Percentiles rank a stretch among this genome's conserved stretches.
phyloP scores from a whole-genome alignment of 1,140 invertebrate species.

The Druon quercuslanigerum region DNA sequence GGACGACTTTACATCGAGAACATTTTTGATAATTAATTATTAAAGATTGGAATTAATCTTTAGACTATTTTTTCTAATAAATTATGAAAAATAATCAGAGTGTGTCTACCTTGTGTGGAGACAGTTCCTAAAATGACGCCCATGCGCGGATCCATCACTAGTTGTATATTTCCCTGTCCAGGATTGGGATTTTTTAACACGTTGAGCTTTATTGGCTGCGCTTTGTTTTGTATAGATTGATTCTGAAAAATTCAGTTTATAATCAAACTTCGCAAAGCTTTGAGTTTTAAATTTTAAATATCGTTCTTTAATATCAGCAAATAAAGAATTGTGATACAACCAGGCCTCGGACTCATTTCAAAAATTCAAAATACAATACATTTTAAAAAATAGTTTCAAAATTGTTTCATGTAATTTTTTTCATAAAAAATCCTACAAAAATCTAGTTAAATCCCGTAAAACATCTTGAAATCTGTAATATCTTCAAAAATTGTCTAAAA shows the following conservation, averaged over 20 bases:
- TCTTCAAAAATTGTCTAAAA: too few relatives aligned
- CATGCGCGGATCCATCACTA: constrained; percentile 76
- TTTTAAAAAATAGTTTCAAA: too few relatives aligned
- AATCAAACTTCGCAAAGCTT: constrained; percentile 13
- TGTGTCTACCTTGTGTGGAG: constrained; percentile 62
- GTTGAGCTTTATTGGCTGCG: constrained; percentile 69
- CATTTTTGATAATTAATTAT: too few relatives aligned
- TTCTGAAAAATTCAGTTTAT: constrained; percentile 48
- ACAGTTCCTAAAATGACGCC: constrained; percentile 75
- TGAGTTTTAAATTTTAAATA: constrained; percentile 1
- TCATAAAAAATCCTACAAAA: too few relatives aligned
- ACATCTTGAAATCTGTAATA: too few relatives aligned
- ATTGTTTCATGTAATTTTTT: too few relatives aligned
- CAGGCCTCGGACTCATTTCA: too few relatives aligned
- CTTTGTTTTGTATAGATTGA: constrained; percentile 54
- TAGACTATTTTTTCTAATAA: neutral
- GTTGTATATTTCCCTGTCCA: constrained; percentile 72
- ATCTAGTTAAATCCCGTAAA: too few relatives aligned
- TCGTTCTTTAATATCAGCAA: constrained; percentile 41
- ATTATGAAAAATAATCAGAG: neutral
- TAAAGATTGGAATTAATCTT: too few relatives aligned
- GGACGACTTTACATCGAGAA: too few relatives aligned
- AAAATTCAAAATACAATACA: too few relatives aligned
- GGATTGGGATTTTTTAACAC: constrained; percentile 66
- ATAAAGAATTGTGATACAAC: neutral